Base-by-base conservation (phyloP, 2,888 invertebrate genomes). In the Acleris laterana region DNA sequence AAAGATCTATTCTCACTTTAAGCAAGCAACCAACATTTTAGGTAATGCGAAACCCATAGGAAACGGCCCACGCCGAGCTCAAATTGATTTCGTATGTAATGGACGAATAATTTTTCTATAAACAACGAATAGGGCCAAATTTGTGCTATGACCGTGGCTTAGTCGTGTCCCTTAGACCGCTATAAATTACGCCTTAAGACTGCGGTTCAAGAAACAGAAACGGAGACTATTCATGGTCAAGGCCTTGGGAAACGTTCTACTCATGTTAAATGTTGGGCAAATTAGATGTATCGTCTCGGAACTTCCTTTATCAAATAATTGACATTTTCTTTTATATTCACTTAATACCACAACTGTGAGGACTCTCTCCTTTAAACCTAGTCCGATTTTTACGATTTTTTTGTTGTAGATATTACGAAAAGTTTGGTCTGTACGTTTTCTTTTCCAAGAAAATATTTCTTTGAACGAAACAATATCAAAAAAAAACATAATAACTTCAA, bases 181-280 rank as follows among this genome's bases (percentile, higher is more conserved):
- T 72, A 84, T 84, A 85, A 84, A 84, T 84, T 78, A 79, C 71
- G 64, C 58, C 70, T 76, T 63, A 69, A 73, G 71, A 71, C 72
- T 68, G 60, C 64, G 69, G 71, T 68, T 69, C 59, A 61, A 63
- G 69, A 74, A 71, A 73, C 75, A 72, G 68, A 73, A 68, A 68
- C 69, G 62, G 67, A 65, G 52, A 5, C 20, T 49, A 49, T 49
- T 49, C 19, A 20, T 20, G 19, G 49, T 20, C 49, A 20, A 46
- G n/a, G 17, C 46, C 46, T 46, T 46, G 46, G 46, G n/a, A 17
- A 9, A n/a, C 17, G 5, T 46, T 7, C n/a, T 46, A n/a, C 46
- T n/a, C 16, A 32, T 32, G 5, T 16, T 46, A 16, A 46, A 46
- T 13, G 6, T 46, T 32, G n/a, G 46, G 17, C 55, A 20, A 42